Percentiles rank a stretch among this genome's conserved stretches.
Evolutionary conservation across 2,113 vertebrate genomes (phyloP).

Genomic region (Cryptoleucopteryx plumbea): DNA sequence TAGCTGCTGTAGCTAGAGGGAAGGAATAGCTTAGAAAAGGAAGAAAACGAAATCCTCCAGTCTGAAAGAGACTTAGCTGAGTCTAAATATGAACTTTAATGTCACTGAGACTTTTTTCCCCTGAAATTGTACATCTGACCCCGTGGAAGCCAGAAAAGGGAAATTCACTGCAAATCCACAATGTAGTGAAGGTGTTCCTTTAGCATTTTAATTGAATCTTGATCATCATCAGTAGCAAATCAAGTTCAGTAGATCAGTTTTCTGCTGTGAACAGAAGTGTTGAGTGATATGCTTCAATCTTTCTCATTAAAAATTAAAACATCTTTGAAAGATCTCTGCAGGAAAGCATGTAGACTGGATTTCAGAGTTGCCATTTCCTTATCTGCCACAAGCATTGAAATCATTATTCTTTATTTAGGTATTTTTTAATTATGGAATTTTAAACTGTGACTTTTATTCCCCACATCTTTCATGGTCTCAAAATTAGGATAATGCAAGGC

Average conservation of each 20-base stretch:
- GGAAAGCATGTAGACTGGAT: neutral
- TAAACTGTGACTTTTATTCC: neutral
- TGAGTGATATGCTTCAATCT: neutral
- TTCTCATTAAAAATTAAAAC: neutral
- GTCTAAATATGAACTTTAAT: slow-evolving; percentile 36
- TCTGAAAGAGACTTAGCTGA: slow-evolving; percentile 23
- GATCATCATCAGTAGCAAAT: neutral
- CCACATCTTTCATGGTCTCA: neutral
- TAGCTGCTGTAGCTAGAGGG: slow-evolving; percentile 29
- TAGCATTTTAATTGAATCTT: neutral
- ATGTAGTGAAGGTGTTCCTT: neutral
- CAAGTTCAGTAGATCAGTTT: neutral
- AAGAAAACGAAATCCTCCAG: slow-evolving; percentile 4
- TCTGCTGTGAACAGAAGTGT: neutral
- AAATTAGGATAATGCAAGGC: neutral
- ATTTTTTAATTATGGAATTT: neutral
- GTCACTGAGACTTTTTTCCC: neutral
- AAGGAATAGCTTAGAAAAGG: slow-evolving; percentile 23
- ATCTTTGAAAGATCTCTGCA: neutral
- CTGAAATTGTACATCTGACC: neutral
- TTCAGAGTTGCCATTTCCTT: neutral
- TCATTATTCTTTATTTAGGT: neutral
- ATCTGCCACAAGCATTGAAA: neutral
- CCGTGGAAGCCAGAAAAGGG: neutral
- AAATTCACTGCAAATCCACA: neutral